Conservation (phyloP, 2,888 invertebrate species). For the Ochropacha duplaris region DNA sequence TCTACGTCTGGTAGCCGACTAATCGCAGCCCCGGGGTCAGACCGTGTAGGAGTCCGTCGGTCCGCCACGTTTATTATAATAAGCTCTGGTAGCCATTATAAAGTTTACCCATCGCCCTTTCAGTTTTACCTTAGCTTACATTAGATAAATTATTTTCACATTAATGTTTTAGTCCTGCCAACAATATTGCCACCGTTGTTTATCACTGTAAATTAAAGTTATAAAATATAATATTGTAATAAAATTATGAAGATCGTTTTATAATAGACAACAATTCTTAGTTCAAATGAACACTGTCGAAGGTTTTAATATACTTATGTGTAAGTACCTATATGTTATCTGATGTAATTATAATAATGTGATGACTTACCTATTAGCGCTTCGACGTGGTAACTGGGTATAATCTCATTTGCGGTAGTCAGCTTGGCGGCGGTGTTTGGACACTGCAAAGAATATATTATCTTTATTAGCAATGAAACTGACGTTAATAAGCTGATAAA, state of each 20-base stretch:
- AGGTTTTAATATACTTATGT: neutral
- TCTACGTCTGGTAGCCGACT: constrained; percentile 63
- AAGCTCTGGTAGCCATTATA: constrained; percentile 67
- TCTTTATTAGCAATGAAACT: constrained; percentile 1
- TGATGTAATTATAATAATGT: no score
- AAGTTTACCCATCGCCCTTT: constrained; percentile 67
- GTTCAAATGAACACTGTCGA: no score
- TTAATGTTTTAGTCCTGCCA: constrained; percentile 18
- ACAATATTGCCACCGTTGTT: neutral
- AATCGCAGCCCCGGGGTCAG: constrained; percentile 77
- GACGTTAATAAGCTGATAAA: constrained; percentile 15
- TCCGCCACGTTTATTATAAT: constrained; percentile 80
- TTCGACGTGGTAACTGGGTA: constrained; percentile 75
- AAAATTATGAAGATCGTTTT: no score
- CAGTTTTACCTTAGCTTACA: constrained; percentile 27
- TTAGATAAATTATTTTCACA: constrained; percentile 56
- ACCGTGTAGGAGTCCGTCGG: constrained; percentile 69
- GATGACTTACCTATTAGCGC: constrained; percentile 77
- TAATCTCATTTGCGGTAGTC: constrained; percentile 82
- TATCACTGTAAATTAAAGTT: neutral
- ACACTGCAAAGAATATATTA: constrained; percentile 53
- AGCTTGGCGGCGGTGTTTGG: constrained; percentile 76
- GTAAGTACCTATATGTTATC: no score
- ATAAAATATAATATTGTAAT: no score
- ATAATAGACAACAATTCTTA: no score